Evolutionary conservation across 1,140 invertebrate genomes (phyloP).

Genomic region (Listronotus oregonensis): DNA sequence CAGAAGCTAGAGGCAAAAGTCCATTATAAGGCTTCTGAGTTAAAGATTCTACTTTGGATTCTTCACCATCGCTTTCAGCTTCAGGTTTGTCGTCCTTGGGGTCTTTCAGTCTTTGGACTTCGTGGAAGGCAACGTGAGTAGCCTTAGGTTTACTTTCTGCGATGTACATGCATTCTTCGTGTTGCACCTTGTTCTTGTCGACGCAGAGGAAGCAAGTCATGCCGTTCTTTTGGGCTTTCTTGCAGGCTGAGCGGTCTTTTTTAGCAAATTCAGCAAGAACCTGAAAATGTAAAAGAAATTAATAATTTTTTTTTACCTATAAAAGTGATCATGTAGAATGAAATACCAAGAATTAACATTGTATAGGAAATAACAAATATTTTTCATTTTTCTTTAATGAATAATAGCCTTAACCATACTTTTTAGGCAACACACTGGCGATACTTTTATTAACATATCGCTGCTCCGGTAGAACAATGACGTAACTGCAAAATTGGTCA

Average conservation of each 20-base stretch:
- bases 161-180: constrained; percentile 78
- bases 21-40: constrained; percentile 14
- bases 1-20: constrained; percentile 13
- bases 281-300: constrained; percentile 12
- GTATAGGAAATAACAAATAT: no score
- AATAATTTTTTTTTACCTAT: no score
- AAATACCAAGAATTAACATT: no score
- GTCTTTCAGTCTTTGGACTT: constrained; percentile 39
- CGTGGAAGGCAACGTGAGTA: constrained; percentile 57
- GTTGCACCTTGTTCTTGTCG: constrained; percentile 67
- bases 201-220: constrained; percentile 77
- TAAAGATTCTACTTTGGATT: constrained; percentile 27
- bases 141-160: constrained; percentile 65
- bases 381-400: no score
- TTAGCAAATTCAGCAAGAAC: constrained; percentile 70
- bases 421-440: no score
- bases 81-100: constrained; percentile 21
- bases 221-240: constrained; percentile 69
- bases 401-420: no score
- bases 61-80: constrained; percentile 11
- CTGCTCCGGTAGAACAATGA: no score
- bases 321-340: no score
- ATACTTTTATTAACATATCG: no score
- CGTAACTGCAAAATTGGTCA: no score
- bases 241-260: constrained; percentile 71